Evolutionary conservation across 2,888 invertebrate genomes (phyloP), one percentile per base, ranked within the genome.

Genomic region (Zeuzera pyrina): DNA sequence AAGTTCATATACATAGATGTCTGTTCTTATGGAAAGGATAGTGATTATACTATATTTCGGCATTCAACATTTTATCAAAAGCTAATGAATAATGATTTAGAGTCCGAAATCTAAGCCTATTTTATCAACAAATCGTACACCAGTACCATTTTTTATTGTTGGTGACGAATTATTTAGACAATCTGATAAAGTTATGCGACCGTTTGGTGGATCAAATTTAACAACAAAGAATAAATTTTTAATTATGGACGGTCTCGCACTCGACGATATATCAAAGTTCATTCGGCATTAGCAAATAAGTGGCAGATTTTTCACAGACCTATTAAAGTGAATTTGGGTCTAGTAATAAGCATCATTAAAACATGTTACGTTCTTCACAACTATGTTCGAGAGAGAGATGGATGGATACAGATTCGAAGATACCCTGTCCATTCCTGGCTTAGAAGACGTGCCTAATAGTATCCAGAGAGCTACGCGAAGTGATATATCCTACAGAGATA

Each of bases 1-100:
- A 38, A 38, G 33, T 41, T 41, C 29, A 7, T 38, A 31, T 19
- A 19, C 19, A 19, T 19, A 19, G 19, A 19, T 19, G 36, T 38
- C 15, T 33, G 31, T 26, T 30, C 30, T 22, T 33, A 39, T 36
- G 31, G 36, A 33, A 30, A 39, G 32, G 32, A 36, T 34, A 12
- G 33, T 23, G 36, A 36, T 41, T 33, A 32, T 8, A 29, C 34
- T 30, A 36, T 38, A 36, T 40, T 34, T 33, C 36, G 19, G 32
- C 10, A 38, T 34, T 38, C 35, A 34, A 40, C 24, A 21, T 38
- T 40, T 36, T 40, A 36, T 38, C 33, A 41, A 42, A 42, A 40
- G 30, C 31, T 38, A 34, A 35, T 38, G 34, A 36, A 38, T 34
- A 28, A 28, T 15, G 34, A 32, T 38, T 34, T 35, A 34, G 38